These are phyloP conservation scores for Epirrhoe alternata DNA, from an alignment of 2,888 invertebrate species.

Conservation along the genomic window DNA sequence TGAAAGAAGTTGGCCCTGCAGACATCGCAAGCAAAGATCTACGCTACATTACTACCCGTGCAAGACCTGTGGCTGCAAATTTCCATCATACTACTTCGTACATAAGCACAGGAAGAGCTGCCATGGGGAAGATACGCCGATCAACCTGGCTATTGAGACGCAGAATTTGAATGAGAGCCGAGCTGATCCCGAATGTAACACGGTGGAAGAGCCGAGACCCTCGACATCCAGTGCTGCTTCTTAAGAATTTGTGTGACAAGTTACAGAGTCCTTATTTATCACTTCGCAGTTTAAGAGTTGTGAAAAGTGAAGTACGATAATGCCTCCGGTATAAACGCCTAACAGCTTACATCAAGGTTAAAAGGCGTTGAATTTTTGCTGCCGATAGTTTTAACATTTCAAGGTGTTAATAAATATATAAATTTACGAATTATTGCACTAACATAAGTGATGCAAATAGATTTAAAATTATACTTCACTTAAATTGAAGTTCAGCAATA, in stretches of 20 bases:
- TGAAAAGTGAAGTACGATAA: background rate
- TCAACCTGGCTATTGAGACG: constrained; percentile 42
- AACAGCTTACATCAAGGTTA: background rate
- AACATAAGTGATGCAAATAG: background rate
- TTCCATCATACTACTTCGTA: constrained; percentile 97
- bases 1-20: constrained; percentile 92
- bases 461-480: too few species aligned
- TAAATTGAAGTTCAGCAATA: background rate
- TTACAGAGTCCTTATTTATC: background rate
- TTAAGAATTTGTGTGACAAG: constrained; percentile 43
- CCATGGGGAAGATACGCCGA: constrained; percentile 87
- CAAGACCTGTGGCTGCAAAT: constrained; percentile 96
- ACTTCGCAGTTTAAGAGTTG: background rate
- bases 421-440: background rate
- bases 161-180: constrained; percentile 23
- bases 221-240: constrained; percentile 62
- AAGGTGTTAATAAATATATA: background rate
- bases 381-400: background rate
- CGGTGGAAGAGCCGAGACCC: constrained; percentile 51
- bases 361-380: background rate
- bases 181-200: constrained; percentile 8
- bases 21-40: constrained; percentile 91
- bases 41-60: constrained; percentile 97
- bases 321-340: background rate
- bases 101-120: constrained; percentile 95